Percentiles rank a stretch among this genome's conserved stretches.
phyloP scores from a whole-genome alignment of 92 coral and sea anemone species.

The Chrysogorgia sp. region DNA sequence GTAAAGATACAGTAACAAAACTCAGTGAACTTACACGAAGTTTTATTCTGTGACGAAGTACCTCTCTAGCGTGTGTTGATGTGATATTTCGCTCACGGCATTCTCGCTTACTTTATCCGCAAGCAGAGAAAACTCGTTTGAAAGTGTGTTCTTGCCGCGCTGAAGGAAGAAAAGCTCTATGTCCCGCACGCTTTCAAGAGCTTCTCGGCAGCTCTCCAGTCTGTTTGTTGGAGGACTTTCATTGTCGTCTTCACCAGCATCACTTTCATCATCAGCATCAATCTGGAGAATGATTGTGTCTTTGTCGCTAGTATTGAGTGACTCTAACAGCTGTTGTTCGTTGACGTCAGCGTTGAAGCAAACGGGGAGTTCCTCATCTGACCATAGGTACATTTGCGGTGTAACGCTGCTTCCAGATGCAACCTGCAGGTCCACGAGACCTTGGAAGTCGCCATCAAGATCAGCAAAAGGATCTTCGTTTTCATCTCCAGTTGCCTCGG shows the following conservation, averaged over 20 bases:
- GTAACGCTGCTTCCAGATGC: constrained; percentile 53
- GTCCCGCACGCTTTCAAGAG: too few species aligned
- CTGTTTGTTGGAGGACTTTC: constrained; percentile 8
- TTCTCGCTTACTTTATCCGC: too few species aligned
- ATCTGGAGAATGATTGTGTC: constrained; percentile 3
- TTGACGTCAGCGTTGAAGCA: constrained; percentile 52
- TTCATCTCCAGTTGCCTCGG: constrained; percentile 37
- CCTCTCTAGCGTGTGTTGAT: too few species aligned
- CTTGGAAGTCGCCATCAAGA: constrained; percentile 47
- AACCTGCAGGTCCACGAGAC: constrained; percentile 42
- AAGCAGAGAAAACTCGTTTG: too few species aligned
- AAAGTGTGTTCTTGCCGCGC: too few species aligned
- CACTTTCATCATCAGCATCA: constrained; percentile 35
- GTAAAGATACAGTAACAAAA: too few species aligned
- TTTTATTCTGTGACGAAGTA: too few species aligned
- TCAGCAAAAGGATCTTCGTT: constrained; percentile 59
- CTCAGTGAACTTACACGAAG: too few species aligned
- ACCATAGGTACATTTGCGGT: constrained; percentile 46
- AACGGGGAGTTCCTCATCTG: constrained; percentile 54
- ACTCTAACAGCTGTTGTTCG: constrained; percentile 52
- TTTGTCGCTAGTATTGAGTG: not conserved
- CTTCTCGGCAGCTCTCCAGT: too few species aligned
- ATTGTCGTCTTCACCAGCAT: constrained; percentile 7
- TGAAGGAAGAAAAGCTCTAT: too few species aligned
- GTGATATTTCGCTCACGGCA: too few species aligned